phyloP scores from a whole-genome alignment of 2,888 invertebrate genomes.

The Leucophenga montana region DNA sequence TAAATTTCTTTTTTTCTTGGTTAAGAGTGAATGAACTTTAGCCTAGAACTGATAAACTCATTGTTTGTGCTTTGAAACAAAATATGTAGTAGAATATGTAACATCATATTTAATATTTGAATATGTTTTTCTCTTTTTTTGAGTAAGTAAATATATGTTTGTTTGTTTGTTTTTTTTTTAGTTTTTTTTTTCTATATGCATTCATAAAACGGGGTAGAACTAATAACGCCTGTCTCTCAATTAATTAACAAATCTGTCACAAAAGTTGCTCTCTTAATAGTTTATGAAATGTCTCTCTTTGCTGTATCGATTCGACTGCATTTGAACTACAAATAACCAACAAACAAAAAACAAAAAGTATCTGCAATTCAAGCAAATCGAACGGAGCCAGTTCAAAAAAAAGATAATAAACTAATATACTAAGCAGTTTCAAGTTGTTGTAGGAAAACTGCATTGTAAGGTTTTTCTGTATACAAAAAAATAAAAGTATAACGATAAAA shows the following conservation, averaged over 20 bases:
- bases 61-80: constrained; percentile 8
- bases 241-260: constrained; percentile 10
- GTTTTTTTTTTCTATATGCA: too few relatives aligned
- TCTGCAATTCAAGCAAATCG: too few relatives aligned
- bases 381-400: too few relatives aligned
- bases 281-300: background rate
- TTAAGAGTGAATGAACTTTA: constrained; percentile 15
- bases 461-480: too few relatives aligned
- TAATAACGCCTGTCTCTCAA: constrained; percentile 21
- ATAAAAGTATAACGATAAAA: too few relatives aligned
- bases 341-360: background rate
- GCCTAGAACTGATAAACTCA: constrained; percentile 16
- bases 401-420: too few relatives aligned
- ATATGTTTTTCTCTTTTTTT: background rate
- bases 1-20: too few relatives aligned
- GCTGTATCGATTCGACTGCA: background rate
- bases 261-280: constrained; percentile 13
- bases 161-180: too few relatives aligned
- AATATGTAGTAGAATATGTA: constrained; percentile 6
- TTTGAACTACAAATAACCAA: too few relatives aligned
- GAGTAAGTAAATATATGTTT: background rate
- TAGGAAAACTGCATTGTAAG: background rate
- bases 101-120: background rate
- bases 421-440: background rate
- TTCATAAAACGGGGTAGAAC: background rate